phyloP scores from a whole-genome alignment of 2,113 vertebrate species.

The Brevimyrus niger region DNA sequence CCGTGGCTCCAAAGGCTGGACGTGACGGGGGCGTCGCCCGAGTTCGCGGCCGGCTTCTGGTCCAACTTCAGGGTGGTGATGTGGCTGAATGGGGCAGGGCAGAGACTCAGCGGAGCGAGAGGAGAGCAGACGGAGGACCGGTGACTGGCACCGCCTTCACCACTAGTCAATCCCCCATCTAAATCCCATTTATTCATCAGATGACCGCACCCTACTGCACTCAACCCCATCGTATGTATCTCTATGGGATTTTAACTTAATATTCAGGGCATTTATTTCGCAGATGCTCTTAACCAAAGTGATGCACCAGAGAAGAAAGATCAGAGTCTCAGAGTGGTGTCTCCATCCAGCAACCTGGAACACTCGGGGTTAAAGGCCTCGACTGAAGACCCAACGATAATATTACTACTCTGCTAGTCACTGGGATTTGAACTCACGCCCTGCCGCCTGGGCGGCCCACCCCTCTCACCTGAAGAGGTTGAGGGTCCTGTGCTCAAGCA shows the following conservation, averaged over 20 bases:
- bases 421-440: not conserved
- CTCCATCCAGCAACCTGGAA: not conserved
- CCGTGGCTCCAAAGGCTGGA: slow-evolving; percentile 81
- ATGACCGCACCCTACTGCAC: not conserved
- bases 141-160: not conserved
- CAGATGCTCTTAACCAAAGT: not conserved
- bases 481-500: slow-evolving; percentile 86
- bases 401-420: not conserved
- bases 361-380: not conserved
- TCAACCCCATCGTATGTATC: not conserved
- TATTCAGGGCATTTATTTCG: not conserved
- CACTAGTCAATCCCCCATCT: not conserved
- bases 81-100: slow-evolving; percentile 60
- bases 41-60: slow-evolving; percentile 68
- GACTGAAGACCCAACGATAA: not conserved
- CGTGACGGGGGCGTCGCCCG: slow-evolving; percentile 57
- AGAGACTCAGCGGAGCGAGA: not conserved
- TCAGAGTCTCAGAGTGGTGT: not conserved
- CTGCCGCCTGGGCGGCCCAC: not conserved
- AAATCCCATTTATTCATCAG: not conserved
- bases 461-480: slow-evolving; percentile 83
- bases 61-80: slow-evolving; percentile 90
- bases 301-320: not conserved
- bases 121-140: not conserved
- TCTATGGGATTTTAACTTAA: not conserved